These are phyloP conservation scores for Phoebastria nigripes DNA, from an alignment of 2,797 vertebrate genomes.

Conservation along the genomic window DNA sequence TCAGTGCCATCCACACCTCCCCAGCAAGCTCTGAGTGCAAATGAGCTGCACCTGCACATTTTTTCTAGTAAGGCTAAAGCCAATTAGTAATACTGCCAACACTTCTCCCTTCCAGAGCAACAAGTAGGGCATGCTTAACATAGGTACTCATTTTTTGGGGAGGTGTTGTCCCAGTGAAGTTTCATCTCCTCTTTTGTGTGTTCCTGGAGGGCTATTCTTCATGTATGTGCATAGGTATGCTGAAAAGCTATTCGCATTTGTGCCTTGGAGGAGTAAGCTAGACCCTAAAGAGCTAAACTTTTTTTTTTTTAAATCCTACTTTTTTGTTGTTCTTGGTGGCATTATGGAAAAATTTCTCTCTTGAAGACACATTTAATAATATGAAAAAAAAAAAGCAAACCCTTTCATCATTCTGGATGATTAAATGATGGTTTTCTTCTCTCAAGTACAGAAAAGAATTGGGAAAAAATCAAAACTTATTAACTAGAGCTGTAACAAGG, in stretches of 20 bases:
- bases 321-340: background rate
- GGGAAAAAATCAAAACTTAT: background rate
- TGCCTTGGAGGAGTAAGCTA: background rate
- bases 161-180: background rate
- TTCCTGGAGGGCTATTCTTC: background rate
- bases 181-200: background rate
- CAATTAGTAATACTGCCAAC: background rate
- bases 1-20: background rate
- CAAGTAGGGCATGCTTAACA: accelerated
- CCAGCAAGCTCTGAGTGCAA: background rate
- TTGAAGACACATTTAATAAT: background rate
- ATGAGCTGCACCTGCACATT: background rate
- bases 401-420: background rate
- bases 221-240: background rate
- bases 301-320: background rate
- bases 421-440: background rate
- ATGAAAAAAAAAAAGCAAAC: accelerated
- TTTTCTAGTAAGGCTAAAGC: background rate
- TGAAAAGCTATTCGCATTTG: background rate
- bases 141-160: accelerated
- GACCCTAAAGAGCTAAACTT: background rate
- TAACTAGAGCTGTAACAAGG: background rate
- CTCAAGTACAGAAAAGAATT: background rate
- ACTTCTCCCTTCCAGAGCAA: background rate
- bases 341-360: background rate